Conservation (phyloP, 2,797 vertebrate species). For the Brachyrhaphis roseni region DNA sequence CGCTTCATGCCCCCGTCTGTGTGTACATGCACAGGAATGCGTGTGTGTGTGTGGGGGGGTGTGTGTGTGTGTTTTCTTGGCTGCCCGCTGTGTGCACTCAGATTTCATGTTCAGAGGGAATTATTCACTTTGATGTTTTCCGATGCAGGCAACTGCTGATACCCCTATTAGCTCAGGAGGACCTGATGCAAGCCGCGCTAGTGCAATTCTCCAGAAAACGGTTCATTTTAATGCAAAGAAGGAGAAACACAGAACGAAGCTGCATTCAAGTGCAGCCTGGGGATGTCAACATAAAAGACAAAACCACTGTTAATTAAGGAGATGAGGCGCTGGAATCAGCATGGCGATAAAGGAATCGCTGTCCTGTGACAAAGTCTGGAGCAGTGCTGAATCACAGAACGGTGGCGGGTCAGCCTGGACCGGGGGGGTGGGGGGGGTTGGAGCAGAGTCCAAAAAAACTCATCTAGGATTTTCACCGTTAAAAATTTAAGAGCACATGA, state of each 20-base stretch:
- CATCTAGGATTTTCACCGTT: neutral
- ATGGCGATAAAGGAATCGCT: slow-evolving; percentile 57
- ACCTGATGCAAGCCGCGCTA: slow-evolving; percentile 77
- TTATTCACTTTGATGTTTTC: slow-evolving; percentile 82
- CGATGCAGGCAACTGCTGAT: slow-evolving; percentile 77
- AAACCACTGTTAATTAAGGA: slow-evolving; percentile 73
- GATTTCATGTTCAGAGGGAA: slow-evolving; percentile 75
- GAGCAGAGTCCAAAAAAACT: neutral
- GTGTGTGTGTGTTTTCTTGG: slow-evolving; percentile 31
- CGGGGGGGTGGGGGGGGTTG: neutral
- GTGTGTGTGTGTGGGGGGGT: slow-evolving; percentile 11
- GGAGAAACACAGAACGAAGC: slow-evolving; percentile 55
- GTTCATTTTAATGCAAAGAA: slow-evolving; percentile 57
- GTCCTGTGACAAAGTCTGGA: slow-evolving; percentile 51
- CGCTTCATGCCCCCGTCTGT: slow-evolving; percentile 71
- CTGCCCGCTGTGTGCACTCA: slow-evolving; percentile 77
- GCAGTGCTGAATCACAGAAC: slow-evolving; percentile 47
- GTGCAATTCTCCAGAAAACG: slow-evolving; percentile 40
- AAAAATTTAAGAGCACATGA: neutral
- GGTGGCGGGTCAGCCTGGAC: neutral
- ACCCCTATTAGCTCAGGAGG: slow-evolving; percentile 77
- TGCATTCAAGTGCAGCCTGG: slow-evolving; percentile 60
- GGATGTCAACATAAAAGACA: slow-evolving; percentile 76
- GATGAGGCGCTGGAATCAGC: slow-evolving; percentile 73
- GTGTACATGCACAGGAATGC: neutral